phyloP scores from a whole-genome alignment of 2,888 invertebrate genomes.

The Amphipyra tragopoginis region DNA sequence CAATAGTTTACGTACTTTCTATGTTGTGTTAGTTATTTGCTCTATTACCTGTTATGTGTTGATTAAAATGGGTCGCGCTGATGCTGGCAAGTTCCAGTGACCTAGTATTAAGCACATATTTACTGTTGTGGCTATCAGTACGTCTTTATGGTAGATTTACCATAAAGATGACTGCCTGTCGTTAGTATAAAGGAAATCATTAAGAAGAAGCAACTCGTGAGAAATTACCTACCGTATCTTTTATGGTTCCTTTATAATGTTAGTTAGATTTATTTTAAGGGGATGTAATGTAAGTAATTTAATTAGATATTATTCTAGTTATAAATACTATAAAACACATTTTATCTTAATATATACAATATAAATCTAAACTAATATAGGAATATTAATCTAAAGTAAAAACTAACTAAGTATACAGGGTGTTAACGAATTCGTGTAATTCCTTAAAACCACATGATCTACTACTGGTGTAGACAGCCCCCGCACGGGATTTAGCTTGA shows the following conservation, averaged over 20 bases:
- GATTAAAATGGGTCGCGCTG: neutral
- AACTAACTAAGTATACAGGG: too few species aligned
- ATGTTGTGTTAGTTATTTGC: neutral
- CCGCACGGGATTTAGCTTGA: too few species aligned
- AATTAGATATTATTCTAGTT: too few species aligned
- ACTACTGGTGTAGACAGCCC: too few species aligned
- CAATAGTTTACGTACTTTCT: neutral
- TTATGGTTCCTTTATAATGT: neutral
- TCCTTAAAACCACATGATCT: too few species aligned
- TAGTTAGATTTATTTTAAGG: constrained; percentile 3
- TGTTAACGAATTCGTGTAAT: too few species aligned
- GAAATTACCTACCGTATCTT: neutral
- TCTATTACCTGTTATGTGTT: neutral
- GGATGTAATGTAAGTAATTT: too few species aligned
- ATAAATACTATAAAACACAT: too few species aligned
- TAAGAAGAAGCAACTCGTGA: constrained; percentile 5
- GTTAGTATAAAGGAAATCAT: constrained; percentile 1
- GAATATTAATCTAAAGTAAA: too few species aligned
- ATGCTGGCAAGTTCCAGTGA: constrained; percentile 1
- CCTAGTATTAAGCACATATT: constrained; percentile 4
- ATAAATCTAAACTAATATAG: too few species aligned
- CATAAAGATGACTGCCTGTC: neutral
- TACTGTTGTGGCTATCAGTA: neutral
- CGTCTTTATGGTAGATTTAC: neutral
- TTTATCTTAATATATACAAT: too few species aligned